These are phyloP conservation scores for Melanotaenia pygmaea DNA, from an alignment of 2,797 vertebrate genomes.

Conservation along the genomic window DNA sequence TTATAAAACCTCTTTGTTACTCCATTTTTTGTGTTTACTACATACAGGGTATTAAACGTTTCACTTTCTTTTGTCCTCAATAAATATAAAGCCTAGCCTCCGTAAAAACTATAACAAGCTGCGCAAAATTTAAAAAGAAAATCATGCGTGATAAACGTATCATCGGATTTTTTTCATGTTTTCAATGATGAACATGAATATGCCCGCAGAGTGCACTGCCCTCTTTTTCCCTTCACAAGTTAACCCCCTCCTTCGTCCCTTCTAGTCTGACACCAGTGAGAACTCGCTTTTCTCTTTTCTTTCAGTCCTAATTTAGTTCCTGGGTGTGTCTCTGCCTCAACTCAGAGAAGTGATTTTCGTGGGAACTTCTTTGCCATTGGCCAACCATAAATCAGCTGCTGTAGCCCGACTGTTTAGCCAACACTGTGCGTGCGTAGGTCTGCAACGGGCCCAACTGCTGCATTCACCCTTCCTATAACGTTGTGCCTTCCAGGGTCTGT, in stretches of 20 bases:
- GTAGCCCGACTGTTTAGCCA: conserved; percentile 84
- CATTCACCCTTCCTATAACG: conserved; percentile 46
- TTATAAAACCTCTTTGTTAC: neutral
- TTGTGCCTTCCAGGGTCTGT: conserved; percentile 80
- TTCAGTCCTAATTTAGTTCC: conserved; percentile 69
- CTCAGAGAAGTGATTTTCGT: conserved; percentile 79
- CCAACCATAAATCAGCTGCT: conserved; percentile 90
- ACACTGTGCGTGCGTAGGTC: conserved; percentile 46
- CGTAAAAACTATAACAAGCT: neutral
- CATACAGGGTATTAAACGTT: neutral
- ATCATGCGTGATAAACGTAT: neutral
- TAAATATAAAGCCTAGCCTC: neutral
- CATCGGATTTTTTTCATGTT: neutral
- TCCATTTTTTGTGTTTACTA: neutral
- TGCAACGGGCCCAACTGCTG: conserved; percentile 66
- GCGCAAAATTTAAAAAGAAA: neutral
- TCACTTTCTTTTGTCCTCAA: neutral
- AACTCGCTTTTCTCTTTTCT: conserved; percentile 36
- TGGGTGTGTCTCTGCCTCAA: conserved; percentile 86
- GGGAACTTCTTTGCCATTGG: conserved; percentile 89
- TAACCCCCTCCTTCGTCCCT: conserved; percentile 13
- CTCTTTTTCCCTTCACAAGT: conserved; percentile 39
- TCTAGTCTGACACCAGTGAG: conserved; percentile 14
- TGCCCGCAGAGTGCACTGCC: conserved; percentile 64
- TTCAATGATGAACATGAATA: neutral